Conservation (phyloP, 2,888 invertebrate species). For the Eumacrocentrus americanus region DNA sequence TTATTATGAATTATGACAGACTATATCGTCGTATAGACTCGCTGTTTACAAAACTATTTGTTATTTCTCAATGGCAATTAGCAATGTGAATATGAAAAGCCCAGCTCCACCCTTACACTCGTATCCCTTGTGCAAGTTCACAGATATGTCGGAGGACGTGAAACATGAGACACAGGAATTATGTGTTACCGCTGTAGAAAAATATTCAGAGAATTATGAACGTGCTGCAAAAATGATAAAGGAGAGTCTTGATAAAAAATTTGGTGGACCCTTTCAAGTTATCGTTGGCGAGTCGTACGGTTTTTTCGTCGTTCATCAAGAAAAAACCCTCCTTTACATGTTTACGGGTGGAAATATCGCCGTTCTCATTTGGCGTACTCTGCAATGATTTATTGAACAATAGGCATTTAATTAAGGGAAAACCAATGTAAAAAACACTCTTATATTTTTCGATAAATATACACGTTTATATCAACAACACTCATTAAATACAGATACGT, state of each 20-base stretch:
- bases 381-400: slow-evolving; percentile 26
- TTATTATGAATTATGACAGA: no score
- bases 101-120: slow-evolving; percentile 69
- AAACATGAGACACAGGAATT: slow-evolving; percentile 70
- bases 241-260: slow-evolving; percentile 94
- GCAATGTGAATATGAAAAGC: slow-evolving; percentile 61
- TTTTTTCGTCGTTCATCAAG: slow-evolving; percentile 91
- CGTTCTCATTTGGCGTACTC: slow-evolving; percentile 52
- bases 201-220: slow-evolving; percentile 70
- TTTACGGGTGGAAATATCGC: slow-evolving; percentile 92
- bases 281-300: slow-evolving; percentile 95
- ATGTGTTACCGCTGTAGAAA: slow-evolving; percentile 72
- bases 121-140: slow-evolving; percentile 76
- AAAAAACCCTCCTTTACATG: slow-evolving; percentile 84
- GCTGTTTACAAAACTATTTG: no score
- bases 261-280: slow-evolving; percentile 82
- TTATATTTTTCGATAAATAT: background rate
- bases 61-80: slow-evolving; percentile 60
- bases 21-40: no score
- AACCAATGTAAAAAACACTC: background rate
- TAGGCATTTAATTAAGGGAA: no score
- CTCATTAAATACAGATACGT: no score
- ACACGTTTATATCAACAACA: no score
- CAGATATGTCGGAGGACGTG: slow-evolving; percentile 93
- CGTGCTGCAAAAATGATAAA: slow-evolving; percentile 76